These are phyloP conservation scores for Zygothrica quintamaculata DNA, from an alignment of 2,888 invertebrate genomes.

Conservation along the genomic window DNA sequence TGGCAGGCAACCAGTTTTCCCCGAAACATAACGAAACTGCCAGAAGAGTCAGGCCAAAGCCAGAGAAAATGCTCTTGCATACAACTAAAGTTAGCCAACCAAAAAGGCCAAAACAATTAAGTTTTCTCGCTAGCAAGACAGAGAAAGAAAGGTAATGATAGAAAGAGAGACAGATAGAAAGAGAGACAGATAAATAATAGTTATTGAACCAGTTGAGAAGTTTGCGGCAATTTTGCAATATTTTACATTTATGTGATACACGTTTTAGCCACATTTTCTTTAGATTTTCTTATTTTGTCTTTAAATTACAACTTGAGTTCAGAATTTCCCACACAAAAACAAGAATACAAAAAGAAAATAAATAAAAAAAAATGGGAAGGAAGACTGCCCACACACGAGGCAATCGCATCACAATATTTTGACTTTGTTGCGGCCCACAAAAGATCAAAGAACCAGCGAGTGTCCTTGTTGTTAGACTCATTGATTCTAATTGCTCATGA, in stretches of 20 bases:
- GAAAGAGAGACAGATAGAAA: neutral
- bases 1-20: constrained; percentile 80
- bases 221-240: constrained; percentile 40
- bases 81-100: constrained; percentile 65
- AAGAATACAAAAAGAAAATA: neutral
- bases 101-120: constrained; percentile 81
- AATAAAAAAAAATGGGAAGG: neutral
- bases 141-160: neutral
- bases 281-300: constrained; percentile 46
- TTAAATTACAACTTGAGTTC: constrained; percentile 55
- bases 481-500: constrained; percentile 74
- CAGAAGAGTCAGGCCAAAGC: constrained; percentile 49
- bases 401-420: constrained; percentile 64
- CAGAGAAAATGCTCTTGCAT: constrained; percentile 50
- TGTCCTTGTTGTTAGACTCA: constrained; percentile 64
- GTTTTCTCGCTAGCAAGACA: constrained; percentile 56
- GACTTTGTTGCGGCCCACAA: constrained; percentile 62
- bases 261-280: constrained; percentile 34
- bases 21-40: constrained; percentile 72
- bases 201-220: constrained; percentile 4
- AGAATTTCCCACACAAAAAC: constrained; percentile 58
- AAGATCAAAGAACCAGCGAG: constrained; percentile 56
- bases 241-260: constrained; percentile 34
- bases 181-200: neutral
- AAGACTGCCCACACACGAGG: constrained; percentile 50